phyloP scores from a whole-genome alignment of 2,113 vertebrate species.

The Butorides virescens region DNA sequence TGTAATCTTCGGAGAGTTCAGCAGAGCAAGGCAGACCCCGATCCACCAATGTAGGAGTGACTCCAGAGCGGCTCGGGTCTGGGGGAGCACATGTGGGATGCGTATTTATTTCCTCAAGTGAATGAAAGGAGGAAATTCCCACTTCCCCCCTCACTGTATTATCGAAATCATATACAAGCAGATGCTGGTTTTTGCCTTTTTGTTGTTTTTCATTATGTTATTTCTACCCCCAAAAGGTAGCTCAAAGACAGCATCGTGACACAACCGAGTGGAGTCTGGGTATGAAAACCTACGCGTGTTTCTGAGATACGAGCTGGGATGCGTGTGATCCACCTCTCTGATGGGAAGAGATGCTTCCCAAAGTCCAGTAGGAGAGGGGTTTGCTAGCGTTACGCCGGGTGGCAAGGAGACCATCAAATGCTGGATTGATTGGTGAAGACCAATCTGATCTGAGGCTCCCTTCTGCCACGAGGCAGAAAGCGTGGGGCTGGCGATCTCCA shows the following conservation, averaged over 20 bases:
- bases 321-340: neutral
- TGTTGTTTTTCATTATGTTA: neutral
- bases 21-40: neutral
- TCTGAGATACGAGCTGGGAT: neutral
- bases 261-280: neutral
- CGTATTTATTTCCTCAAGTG: neutral
- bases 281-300: neutral
- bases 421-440: neutral
- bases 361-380: neutral
- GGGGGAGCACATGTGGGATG: neutral
- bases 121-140: neutral
- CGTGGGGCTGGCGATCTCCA: rapidly evolving
- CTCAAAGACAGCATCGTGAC: neutral
- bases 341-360: neutral
- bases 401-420: neutral
- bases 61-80: neutral
- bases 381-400: rapidly evolving
- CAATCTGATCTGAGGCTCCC: neutral
- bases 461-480: neutral
- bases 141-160: neutral
- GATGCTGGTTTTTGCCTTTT: neutral
- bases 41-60: neutral
- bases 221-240: neutral
- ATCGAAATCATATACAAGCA: neutral
- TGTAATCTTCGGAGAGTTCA: neutral